A percentile compares a stretch with the other conserved stretches of the same genome.
These are phyloP conservation scores for Griposia aprilina DNA, from an alignment of 2,888 invertebrate species.

Conservation along the genomic window DNA sequence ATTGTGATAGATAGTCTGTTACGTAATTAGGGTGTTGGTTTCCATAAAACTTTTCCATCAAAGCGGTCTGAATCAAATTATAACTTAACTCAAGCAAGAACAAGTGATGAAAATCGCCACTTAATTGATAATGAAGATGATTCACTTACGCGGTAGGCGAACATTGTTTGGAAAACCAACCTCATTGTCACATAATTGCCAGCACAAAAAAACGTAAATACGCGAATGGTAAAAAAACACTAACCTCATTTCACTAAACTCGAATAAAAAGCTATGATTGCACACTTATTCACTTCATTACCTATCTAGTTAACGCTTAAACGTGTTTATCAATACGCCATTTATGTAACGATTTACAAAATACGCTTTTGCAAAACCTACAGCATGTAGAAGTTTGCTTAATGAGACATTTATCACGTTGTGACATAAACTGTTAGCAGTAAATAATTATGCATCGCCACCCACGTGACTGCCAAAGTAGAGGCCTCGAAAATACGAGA, in stretches of 20 bases:
- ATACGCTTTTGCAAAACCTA: constrained; percentile 60
- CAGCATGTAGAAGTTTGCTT: constrained; percentile 52
- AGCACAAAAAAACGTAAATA: constrained; percentile 25
- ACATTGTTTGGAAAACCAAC: constrained; percentile 39
- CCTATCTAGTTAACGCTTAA: constrained; percentile 43
- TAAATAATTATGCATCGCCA: constrained; percentile 55
- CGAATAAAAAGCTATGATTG: constrained; percentile 49
- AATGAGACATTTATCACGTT: constrained; percentile 66
- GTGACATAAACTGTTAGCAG: constrained; percentile 46
- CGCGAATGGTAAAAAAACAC: constrained; percentile 37
- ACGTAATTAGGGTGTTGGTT: too few relatives aligned
- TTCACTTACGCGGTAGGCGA: constrained; percentile 3
- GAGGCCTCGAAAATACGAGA: constrained; percentile 27
- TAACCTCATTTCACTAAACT: constrained; percentile 43
- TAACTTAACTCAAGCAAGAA: constrained; percentile 21
- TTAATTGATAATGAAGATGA: constrained; percentile 26
- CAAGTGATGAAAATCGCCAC: constrained; percentile 30
- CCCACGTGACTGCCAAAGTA: constrained; percentile 53
- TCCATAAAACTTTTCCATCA: background rate
- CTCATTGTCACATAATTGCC: constrained; percentile 37
- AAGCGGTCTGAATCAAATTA: background rate
- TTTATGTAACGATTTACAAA: constrained; percentile 60
- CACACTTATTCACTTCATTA: constrained; percentile 52
- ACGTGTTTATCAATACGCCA: constrained; percentile 27
- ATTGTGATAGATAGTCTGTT: too few relatives aligned